Evolutionary conservation across 2,113 vertebrate species (phyloP), one percentile per base, ranked within the genome.

Genomic region (Cottus gobio): DNA sequence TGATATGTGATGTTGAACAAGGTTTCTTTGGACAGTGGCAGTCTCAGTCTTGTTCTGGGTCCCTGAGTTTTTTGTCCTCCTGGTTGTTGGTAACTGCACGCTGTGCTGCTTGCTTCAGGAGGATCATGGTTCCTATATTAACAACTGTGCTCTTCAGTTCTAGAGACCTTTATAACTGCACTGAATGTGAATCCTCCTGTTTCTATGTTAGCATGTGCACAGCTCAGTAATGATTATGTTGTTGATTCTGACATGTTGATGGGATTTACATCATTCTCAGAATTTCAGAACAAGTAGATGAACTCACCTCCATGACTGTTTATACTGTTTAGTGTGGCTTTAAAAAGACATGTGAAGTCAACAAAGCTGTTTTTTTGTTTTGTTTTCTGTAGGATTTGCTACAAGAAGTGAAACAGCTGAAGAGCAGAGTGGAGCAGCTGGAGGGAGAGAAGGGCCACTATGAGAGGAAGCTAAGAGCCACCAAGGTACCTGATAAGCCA

Each of bases 361-460:
- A 65, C 22, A 5, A 3, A n/a, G 46, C 39, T 65, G 13, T 44
- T 26, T 28, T 71, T 81, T 72, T 10, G 10, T 48, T 77, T 78
- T n/a, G 75, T 79, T 24, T 48, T 56, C 42, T 84, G 62, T 92
- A 99, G 98, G 96, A 95, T 85, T 93, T 98, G 81, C 83, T 96
- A 0, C 95, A 96, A 52, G 97, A 99, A 71, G 95, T 99, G 16
- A 95, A 89, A 70, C 93, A 94, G 54, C 94, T 99, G 77, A 97
- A 95, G 94, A 96, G 94, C 63, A 97, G 96, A 94, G 97, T 99
- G 83, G 97, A 98, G 62, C 97, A 96, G 79, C 85, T 99, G 86
- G 97, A 99, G 90, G 96, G 94, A 7, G 97, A 99, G 91, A 96
- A 97, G 86, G 95, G 92, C 67, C 96, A 96, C 31, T 99, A 97